Evolutionary conservation across 2,888 invertebrate species (phyloP).

Genomic region (Orthosia gracilis): DNA sequence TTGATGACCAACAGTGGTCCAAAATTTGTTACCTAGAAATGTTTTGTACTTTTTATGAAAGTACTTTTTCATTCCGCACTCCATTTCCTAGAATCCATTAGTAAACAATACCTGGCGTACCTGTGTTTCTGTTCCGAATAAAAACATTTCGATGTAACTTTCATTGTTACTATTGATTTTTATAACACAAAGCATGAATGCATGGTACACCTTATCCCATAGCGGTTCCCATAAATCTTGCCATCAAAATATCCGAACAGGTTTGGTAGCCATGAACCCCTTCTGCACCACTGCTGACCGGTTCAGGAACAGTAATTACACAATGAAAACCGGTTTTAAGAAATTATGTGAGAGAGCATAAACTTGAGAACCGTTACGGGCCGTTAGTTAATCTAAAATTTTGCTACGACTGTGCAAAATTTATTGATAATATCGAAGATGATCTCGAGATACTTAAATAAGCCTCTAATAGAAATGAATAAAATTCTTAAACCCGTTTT

Average conservation of each 20-base stretch:
- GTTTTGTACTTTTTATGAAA: not conserved
- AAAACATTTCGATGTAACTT: not conserved
- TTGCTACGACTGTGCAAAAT: constrained; percentile 40
- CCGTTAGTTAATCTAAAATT: constrained; percentile 66
- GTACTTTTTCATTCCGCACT: not conserved
- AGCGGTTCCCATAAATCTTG: constrained; percentile 41
- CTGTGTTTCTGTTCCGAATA: not conserved
- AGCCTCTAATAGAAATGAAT: not conserved
- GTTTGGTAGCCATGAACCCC: constrained; percentile 64
- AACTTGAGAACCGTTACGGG: constrained; percentile 69
- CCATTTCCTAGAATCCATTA: not conserved
- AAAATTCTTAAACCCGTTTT: constrained; percentile 13
- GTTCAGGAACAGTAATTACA: constrained; percentile 74
- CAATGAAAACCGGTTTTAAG: constrained; percentile 80
- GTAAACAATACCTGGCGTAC: not conserved
- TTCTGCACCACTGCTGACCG: constrained; percentile 70
- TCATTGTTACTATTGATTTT: constrained; percentile 13
- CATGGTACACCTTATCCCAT: constrained; percentile 3
- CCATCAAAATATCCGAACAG: constrained; percentile 51
- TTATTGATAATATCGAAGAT: constrained; percentile 28
- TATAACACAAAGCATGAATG: constrained; percentile 8
- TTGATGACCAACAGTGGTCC: not conserved
- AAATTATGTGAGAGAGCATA: constrained; percentile 77
- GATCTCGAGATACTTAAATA: constrained; percentile 4
- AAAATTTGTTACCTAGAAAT: not conserved